Percentiles rank a stretch among this genome's conserved stretches.
Conservation (phyloP, 2,888 invertebrate species). For the Anodontia alba region DNA sequence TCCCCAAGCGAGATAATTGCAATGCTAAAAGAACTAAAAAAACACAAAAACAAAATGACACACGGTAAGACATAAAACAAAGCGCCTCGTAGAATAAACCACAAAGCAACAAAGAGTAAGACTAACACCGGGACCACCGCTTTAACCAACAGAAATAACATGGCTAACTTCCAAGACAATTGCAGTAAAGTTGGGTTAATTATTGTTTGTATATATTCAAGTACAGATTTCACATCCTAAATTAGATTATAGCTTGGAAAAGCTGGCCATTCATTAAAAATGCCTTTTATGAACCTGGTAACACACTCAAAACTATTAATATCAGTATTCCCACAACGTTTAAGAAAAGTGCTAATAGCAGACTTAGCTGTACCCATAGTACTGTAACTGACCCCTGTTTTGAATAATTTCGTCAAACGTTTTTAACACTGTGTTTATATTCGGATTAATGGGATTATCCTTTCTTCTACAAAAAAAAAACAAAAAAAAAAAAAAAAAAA, state of each 20-base stretch:
- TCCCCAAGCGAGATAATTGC: too few relatives aligned
- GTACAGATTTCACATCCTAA: neutral
- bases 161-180: neutral
- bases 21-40: too few relatives aligned
- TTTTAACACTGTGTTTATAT: neutral
- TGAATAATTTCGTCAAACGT: neutral
- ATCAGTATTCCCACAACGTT: neutral
- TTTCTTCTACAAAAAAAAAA: conserved; percentile 37
- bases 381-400: neutral
- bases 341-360: neutral
- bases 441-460: neutral
- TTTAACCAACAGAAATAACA: neutral
- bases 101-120: too few relatives aligned
- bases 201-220: neutral
- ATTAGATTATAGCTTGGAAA: neutral
- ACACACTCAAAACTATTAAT: neutral
- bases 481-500: conserved; percentile 43
- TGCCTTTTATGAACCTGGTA: neutral
- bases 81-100: too few relatives aligned
- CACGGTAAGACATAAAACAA: too few relatives aligned
- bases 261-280: neutral
- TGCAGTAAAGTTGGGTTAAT: neutral
- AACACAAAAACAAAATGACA: too few relatives aligned
- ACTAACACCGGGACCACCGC: too few relatives aligned
- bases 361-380: neutral